These are phyloP conservation scores for Microctonus brassicae DNA, from an alignment of 2,888 invertebrate species.

Conservation along the genomic window DNA sequence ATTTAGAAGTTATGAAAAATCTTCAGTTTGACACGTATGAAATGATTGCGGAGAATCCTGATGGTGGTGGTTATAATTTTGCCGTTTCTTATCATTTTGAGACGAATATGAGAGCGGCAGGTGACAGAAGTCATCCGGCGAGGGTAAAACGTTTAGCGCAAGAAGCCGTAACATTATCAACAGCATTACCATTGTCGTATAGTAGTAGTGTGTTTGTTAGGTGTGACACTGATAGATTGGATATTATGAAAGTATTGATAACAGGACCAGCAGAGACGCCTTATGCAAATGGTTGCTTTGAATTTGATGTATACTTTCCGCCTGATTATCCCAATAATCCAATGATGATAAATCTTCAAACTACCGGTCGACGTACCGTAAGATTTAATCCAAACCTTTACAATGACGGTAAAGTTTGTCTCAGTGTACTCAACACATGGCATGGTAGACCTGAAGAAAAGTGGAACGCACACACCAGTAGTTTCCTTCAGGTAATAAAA, in stretches of 20 bases:
- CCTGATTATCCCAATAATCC: conserved; percentile 87
- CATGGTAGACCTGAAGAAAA: conserved; percentile 96
- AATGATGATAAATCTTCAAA: conserved; percentile 92
- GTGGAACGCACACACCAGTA: conserved; percentile 96
- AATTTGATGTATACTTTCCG: conserved; percentile 91
- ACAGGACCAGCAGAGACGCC: conserved; percentile 93
- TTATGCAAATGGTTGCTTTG: conserved; percentile 92
- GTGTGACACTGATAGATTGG: conserved; percentile 92
- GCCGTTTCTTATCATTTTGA: conserved; percentile 92
- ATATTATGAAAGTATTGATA: conserved; percentile 95
- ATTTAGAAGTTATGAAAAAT: conserved; percentile 88
- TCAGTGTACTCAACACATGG: conserved; percentile 96
- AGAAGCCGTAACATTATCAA: conserved; percentile 93
- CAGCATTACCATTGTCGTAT: conserved; percentile 91
- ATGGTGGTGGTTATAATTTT: conserved; percentile 83
- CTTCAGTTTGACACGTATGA: conserved; percentile 94
- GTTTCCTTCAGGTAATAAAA: conserved; percentile 82
- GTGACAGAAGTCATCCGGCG: conserved; percentile 87
- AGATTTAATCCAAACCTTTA: conserved; percentile 95
- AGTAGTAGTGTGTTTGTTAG: conserved; percentile 96
- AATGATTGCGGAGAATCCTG: conserved; percentile 87
- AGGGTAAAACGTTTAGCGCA: conserved; percentile 93
- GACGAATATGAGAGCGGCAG: conserved; percentile 86
- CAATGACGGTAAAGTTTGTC: conserved; percentile 95
- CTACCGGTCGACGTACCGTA: conserved; percentile 89